Evolutionary conservation across 2,113 vertebrate genomes (phyloP).

Genomic region (Chloroceryle aenea): DNA sequence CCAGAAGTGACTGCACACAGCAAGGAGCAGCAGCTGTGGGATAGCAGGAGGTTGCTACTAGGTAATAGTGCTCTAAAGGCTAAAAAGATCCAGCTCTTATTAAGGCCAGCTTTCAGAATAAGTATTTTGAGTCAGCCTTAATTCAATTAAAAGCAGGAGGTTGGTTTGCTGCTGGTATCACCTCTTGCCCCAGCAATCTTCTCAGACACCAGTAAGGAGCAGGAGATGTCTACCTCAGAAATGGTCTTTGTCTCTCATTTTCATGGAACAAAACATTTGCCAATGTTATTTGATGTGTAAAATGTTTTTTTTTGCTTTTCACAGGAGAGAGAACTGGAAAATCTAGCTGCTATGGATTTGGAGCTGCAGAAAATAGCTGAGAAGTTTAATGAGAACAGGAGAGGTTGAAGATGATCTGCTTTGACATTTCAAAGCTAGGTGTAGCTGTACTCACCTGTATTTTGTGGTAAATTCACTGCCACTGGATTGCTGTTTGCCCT

Average conservation of each 20-base stretch:
- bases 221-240: not conserved
- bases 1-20: not conserved
- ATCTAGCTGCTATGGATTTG: slow-evolving; percentile 88
- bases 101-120: not conserved
- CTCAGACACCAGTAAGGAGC: not conserved
- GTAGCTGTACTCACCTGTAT: not conserved
- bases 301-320: not conserved
- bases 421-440: not conserved
- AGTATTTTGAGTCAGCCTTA: not conserved
- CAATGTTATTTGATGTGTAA: rapidly evolving
- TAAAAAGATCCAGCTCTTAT: not conserved
- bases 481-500: slow-evolving; percentile 43
- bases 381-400: slow-evolving; percentile 81
- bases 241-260: not conserved
- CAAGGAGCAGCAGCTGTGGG: not conserved
- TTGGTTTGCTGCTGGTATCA: too few relatives aligned
- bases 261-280: not conserved
- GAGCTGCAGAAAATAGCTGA: slow-evolving; percentile 90
- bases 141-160: not conserved
- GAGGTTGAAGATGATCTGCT: slow-evolving; percentile 55
- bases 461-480: slow-evolving; percentile 50
- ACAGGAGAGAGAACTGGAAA: slow-evolving; percentile 89
- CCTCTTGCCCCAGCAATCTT: not conserved
- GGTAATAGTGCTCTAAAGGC: not conserved
- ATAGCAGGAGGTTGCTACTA: rapidly evolving